Base-by-base conservation (phyloP, 2,888 invertebrate genomes). In the Drosophila testacea region DNA sequence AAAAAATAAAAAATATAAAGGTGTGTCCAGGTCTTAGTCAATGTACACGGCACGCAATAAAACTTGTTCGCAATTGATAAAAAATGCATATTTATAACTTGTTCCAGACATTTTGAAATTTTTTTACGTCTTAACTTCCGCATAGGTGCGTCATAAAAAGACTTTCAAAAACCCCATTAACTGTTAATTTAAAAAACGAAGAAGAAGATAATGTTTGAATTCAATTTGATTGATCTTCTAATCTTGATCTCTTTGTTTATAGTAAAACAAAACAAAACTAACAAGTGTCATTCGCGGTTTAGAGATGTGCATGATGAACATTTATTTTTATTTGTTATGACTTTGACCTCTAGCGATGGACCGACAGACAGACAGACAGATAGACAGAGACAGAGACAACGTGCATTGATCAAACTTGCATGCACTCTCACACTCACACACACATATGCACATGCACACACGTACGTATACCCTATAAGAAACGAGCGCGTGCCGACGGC, bases 331-430 rank as follows among this genome's bases (percentile, higher is more conserved):
- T 27, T 42, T 51, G 55, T 54, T 69, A 65, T 68, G 77, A 78
- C 74, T 73, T 79, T 78, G 78, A 74, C 78, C 74, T 81, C 63
- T 69, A 63, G 50, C 36, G 28, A 41, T 63, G 57, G 48, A 47
- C 57, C 39, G 22, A 39, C 32, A 30, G 32, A 34, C 13, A 27
- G 34, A 13, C 47, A 48, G 34, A 10, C 28, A 44, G 54, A 16
- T 16, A 67, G 22, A 22, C 22, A 22, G 22, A 22, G 32, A 34
- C 13, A 27, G 34, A n/a, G 16, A 22, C 60, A 22, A 54, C 46
- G 47, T 73, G 77, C 69, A 78, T 76, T 74, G 79, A 79, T 77
- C 86, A 79, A 81, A 85, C 72, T 63, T 72, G 73, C 69, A 65
- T 65, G 62, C 55, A 51, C 47, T 44, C 34, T 42, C 55, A 39